Base-by-base conservation (phyloP, 2,888 invertebrate genomes). In the Chironomus riparius region DNA sequence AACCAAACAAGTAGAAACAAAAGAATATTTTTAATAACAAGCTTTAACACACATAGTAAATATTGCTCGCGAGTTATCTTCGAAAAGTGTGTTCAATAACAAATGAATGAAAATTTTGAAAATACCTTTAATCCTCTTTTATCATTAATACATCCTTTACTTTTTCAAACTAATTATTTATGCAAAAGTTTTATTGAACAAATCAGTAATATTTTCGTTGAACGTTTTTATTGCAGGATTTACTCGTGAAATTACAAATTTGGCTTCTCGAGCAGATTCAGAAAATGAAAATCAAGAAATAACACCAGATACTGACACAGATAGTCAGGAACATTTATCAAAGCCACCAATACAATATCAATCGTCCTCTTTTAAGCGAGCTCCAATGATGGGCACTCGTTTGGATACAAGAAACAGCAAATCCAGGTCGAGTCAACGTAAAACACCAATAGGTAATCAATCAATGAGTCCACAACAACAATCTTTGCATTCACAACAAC, bases 231-330 rank as follows among this genome's bases (percentile, higher is more conserved):
- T 65, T 24, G 18, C 77, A 84, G 84, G 85, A 79, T 80, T 84
- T 47, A 81, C 83, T 12, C 81, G 85, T 50, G 84, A 84, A 77
- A 83, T 85, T 24, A 81, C 82, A 69, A 82, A 80, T 77, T 79
- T 83, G 77, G 81, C 82, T 47, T 83, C 81, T 78, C 86, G 87
- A 50, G 86, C 82, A 3, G 88, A 88, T 76, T 91, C 91, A 68
- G 92, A 92, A 82, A 91, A 89, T 78, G 91, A 91, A 79, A 83
- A 88, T 78, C 88, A 88, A 79, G 90, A 91, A 81, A 88, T 87
- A 79, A 90, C 90, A 68, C 90, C 91, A 4, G 92, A 92, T 83
- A 91, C 92, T 3, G 92, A 92, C 81, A 91, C 85, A 80, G 83
- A 86, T 62, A 83, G 81, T 76, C 80, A 83, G 78, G 85, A 85